Conservation (phyloP, 1,140 invertebrate genomes). For the Forficula auricularia region DNA sequence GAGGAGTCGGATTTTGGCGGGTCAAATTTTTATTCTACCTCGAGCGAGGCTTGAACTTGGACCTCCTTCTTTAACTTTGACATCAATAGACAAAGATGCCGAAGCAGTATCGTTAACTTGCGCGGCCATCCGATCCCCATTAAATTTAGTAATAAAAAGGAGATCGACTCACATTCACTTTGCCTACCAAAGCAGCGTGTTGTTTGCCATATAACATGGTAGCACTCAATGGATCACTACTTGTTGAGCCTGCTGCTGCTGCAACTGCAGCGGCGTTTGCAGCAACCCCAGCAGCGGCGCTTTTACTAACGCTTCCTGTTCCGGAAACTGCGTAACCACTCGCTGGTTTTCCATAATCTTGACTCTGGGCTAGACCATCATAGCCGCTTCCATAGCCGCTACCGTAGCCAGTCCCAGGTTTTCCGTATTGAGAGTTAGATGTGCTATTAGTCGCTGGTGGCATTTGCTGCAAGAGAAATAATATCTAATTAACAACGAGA, state of each 20-base stretch:
- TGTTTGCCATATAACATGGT: slow-evolving; percentile 49
- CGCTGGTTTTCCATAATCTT: slow-evolving; percentile 40
- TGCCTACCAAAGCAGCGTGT: slow-evolving; percentile 44
- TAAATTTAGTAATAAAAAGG: too few species aligned
- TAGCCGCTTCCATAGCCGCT: slow-evolving; percentile 47
- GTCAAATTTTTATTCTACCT: too few species aligned
- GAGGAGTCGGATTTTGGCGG: too few species aligned
- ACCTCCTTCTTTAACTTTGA: too few species aligned
- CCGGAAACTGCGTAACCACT: slow-evolving; percentile 29
- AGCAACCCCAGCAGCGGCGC: slow-evolving; percentile 30
- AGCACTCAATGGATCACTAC: slow-evolving; percentile 38
- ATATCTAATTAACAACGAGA: slow-evolving; percentile 5
- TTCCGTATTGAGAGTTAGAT: slow-evolving; percentile 44
- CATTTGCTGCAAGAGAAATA: slow-evolving; percentile 35
- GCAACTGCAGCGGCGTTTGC: slow-evolving; percentile 31
- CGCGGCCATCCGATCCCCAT: too few species aligned
- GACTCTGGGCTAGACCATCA: slow-evolving; percentile 38
- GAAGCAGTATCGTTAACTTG: too few species aligned
- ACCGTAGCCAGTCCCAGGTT: slow-evolving; percentile 39
- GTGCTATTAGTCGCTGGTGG: slow-evolving; percentile 39
- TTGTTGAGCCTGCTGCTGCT: slow-evolving; percentile 34
- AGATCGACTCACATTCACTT: slow-evolving; percentile 58
- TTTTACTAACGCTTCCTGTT: slow-evolving; percentile 28
- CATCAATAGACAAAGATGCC: too few species aligned
- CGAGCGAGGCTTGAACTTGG: too few species aligned